These are phyloP conservation scores for Istiophorus platypterus DNA, from an alignment of 2,113 vertebrate genomes.

Conservation along the genomic window DNA sequence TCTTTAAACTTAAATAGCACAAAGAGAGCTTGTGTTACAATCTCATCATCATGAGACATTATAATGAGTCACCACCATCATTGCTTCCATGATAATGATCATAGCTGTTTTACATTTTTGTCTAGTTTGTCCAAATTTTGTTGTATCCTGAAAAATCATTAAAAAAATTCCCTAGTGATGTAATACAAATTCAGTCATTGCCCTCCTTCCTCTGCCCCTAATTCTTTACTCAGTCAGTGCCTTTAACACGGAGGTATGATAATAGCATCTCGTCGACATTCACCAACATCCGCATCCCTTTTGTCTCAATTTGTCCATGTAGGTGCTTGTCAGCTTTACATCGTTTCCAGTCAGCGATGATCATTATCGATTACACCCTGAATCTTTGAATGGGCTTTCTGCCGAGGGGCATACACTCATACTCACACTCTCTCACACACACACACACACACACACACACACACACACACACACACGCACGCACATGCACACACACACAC, in stretches of 20 bases:
- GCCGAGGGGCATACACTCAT: conserved; percentile 55
- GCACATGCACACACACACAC: conserved; percentile 57
- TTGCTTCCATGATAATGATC: background rate
- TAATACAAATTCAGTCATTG: background rate
- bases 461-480: conserved; percentile 68
- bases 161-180: background rate
- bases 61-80: conserved; percentile 24
- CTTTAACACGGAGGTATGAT: background rate
- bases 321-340: background rate
- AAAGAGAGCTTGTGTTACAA: background rate
- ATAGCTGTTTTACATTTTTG: background rate
- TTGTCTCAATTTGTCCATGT: background rate
- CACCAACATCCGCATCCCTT: conserved; percentile 20
- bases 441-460: conserved; percentile 61
- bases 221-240: background rate
- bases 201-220: background rate
- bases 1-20: conserved; percentile 1
- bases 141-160: background rate
- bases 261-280: background rate
- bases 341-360: conserved; percentile 6
- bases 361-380: conserved; percentile 38
- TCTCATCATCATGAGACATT: conserved; percentile 7
- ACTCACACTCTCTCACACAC: conserved; percentile 49
- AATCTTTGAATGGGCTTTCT: conserved; percentile 57
- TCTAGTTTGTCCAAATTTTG: background rate